phyloP scores from a whole-genome alignment of 2,888 invertebrate genomes.

The Dicycla oo region DNA sequence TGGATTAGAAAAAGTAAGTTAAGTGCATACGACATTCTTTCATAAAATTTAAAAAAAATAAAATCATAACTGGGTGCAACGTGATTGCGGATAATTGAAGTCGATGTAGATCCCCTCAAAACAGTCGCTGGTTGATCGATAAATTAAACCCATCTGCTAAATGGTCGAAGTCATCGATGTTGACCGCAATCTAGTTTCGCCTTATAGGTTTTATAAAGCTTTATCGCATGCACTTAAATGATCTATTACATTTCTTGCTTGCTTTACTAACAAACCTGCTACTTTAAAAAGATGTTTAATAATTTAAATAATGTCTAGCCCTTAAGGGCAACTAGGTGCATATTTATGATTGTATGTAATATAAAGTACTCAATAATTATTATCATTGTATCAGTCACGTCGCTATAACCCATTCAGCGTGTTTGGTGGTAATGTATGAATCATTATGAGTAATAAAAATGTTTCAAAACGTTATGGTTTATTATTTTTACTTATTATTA shows the following conservation, averaged over 20 bases:
- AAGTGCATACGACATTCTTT: conserved; percentile 28
- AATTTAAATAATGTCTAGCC: conserved; percentile 85
- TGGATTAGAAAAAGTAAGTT: not conserved
- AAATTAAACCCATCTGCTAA: not conserved
- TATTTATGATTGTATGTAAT: conserved; percentile 83
- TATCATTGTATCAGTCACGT: conserved; percentile 84
- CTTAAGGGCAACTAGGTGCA: conserved; percentile 79
- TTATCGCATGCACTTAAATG: conserved; percentile 18
- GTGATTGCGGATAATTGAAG: not conserved
- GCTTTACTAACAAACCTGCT: conserved; percentile 37
- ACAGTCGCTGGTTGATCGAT: not conserved
- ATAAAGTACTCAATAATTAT: conserved; percentile 70
- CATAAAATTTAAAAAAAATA: not conserved
- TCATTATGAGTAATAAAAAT: conserved; percentile 82
- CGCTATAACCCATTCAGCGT: conserved; percentile 85
- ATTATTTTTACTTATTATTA: conserved; percentile 34
- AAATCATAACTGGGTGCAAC: not conserved
- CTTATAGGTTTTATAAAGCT: not conserved
- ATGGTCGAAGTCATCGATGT: not conserved
- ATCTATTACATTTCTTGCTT: conserved; percentile 18
- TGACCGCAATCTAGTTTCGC: not conserved
- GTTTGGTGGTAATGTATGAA: conserved; percentile 84
- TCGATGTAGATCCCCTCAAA: not conserved
- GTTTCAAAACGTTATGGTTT: conserved; percentile 70
- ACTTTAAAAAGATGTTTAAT: conserved; percentile 75